A percentile compares a stretch with the other conserved stretches of the same genome.
These are phyloP conservation scores for Magallana angulata DNA, from an alignment of 1,140 invertebrate species.

Conservation along the genomic window DNA sequence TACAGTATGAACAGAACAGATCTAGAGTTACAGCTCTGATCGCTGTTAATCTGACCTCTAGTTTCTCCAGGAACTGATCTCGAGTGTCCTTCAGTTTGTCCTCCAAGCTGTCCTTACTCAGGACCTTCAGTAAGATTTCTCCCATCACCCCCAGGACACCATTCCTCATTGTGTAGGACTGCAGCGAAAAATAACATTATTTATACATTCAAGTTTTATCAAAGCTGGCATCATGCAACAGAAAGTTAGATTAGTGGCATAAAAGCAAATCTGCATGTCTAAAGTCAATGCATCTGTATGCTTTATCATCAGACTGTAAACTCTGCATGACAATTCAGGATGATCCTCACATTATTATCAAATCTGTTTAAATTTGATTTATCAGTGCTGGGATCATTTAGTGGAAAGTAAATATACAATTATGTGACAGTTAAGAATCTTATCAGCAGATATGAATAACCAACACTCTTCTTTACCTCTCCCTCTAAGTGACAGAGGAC, in stretches of 20 bases:
- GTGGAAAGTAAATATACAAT: no score
- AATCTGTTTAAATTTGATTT: no score
- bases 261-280: no score
- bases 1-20: no score
- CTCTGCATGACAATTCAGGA: no score
- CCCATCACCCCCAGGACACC: slow-evolving; percentile 89
- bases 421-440: no score
- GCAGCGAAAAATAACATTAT: slow-evolving; percentile 48
- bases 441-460: no score
- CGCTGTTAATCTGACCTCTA: slow-evolving; percentile 69
- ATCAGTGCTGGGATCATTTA: no score
- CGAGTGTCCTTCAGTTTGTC: slow-evolving; percentile 80
- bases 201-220: not conserved
- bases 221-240: not conserved
- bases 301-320: no score
- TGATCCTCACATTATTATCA: not conserved
- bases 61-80: slow-evolving; percentile 76
- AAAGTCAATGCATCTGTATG: no score
- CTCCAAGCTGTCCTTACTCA: slow-evolving; percentile 86
- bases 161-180: slow-evolving; percentile 90
- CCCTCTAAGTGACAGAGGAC: slow-evolving; percentile 82
- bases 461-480: slow-evolving; percentile 74
- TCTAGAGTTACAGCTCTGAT: no score
- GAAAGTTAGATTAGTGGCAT: not conserved
- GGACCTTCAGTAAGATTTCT: slow-evolving; percentile 85